Percentiles rank a stretch among this genome's conserved stretches.
phyloP scores from a whole-genome alignment of 2,888 invertebrate genomes.

The Tupiocoris notatus region DNA sequence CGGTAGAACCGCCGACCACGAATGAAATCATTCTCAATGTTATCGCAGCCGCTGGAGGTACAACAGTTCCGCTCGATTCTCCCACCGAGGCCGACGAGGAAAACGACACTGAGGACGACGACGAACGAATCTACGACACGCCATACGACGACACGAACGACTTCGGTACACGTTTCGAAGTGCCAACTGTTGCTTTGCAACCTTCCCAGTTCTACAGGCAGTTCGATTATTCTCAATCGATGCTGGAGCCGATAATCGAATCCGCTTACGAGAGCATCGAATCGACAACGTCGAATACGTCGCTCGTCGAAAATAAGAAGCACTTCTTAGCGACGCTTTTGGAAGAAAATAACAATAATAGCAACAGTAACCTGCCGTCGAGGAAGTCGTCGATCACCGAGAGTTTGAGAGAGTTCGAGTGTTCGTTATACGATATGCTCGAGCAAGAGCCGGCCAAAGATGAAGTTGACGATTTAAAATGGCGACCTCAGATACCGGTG shows the following conservation, averaged over 20 bases:
- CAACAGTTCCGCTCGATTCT: conserved; percentile 7
- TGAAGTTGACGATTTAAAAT: conserved; percentile 23
- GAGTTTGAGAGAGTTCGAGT: conserved; percentile 44
- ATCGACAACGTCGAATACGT: conserved; percentile 2
- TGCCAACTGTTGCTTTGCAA: not conserved
- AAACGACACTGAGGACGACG: not conserved
- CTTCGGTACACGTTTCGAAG: not conserved
- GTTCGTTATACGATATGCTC: conserved; percentile 45
- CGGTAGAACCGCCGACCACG: not conserved
- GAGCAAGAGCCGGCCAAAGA: conserved; percentile 35
- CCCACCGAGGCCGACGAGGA: not conserved
- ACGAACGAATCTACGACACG: conserved; percentile 1
- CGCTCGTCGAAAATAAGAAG: conserved; percentile 30
- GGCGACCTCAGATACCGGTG: conserved; percentile 39
- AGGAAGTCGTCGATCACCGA: conserved; percentile 46
- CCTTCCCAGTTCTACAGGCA: not conserved
- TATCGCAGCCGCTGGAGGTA: conserved; percentile 24
- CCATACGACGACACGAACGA: not conserved
- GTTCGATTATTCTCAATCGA: not conserved
- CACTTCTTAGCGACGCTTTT: conserved; percentile 24
- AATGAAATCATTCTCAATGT: conserved; percentile 33
- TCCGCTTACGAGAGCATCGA: conserved; percentile 31
- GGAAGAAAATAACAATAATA: conserved; percentile 20
- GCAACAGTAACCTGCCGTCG: conserved; percentile 7
- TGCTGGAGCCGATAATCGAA: conserved; percentile 29